These are phyloP conservation scores for Cydia strobilella DNA, from an alignment of 1,140 invertebrate species.

Conservation along the genomic window DNA sequence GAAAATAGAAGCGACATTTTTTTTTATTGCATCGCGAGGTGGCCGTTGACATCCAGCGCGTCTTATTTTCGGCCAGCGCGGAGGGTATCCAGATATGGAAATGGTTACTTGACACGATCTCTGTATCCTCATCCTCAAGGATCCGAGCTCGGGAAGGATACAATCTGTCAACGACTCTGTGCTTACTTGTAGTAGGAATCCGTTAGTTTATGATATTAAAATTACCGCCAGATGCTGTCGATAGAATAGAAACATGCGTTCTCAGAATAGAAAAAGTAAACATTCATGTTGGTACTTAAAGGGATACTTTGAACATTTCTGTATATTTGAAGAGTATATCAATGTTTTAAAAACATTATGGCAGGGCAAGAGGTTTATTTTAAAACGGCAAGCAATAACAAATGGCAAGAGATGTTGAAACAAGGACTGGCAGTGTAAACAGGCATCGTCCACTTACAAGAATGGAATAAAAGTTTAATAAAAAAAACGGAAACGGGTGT, in stretches of 20 bases:
- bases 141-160: slow-evolving; percentile 3
- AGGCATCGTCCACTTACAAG: slow-evolving; percentile 32
- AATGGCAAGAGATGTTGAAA: slow-evolving; percentile 41
- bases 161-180: not conserved
- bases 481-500: slow-evolving; percentile 30
- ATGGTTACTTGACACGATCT: slow-evolving; percentile 10
- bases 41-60: slow-evolving; percentile 67
- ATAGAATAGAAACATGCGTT: slow-evolving; percentile 21
- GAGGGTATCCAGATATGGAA: slow-evolving; percentile 58
- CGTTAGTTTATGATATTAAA: slow-evolving; percentile 11
- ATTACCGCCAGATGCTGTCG: slow-evolving; percentile 7
- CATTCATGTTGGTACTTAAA: slow-evolving; percentile 5
- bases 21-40: slow-evolving; percentile 65
- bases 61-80: slow-evolving; percentile 66
- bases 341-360: slow-evolving; percentile 24
- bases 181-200: not conserved
- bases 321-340: slow-evolving; percentile 15
- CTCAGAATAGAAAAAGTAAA: slow-evolving; percentile 27
- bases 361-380: slow-evolving; percentile 25
- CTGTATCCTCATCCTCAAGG: slow-evolving; percentile 24
- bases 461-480: slow-evolving; percentile 12
- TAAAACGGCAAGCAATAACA: slow-evolving; percentile 39
- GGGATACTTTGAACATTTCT: not conserved
- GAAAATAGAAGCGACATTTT: slow-evolving; percentile 60
- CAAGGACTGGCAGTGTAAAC: slow-evolving; percentile 45